These are phyloP conservation scores for Apeira syringaria DNA, from an alignment of 2,888 invertebrate species.

Conservation along the genomic window DNA sequence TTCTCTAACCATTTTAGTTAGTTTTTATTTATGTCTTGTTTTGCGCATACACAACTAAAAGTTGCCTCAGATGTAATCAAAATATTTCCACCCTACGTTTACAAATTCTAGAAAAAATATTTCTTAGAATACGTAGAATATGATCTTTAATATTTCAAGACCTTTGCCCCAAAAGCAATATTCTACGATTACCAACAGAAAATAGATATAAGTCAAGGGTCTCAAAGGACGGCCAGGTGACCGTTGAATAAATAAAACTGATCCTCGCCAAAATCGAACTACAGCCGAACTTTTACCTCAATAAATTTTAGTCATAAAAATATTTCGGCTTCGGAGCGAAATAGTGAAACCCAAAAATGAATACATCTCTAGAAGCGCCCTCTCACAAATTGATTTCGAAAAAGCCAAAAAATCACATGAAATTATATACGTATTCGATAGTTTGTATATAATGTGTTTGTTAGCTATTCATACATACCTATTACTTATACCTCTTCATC, in stretches of 20 bases:
- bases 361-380: slow-evolving; percentile 1
- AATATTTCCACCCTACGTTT: too few relatives aligned
- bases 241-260: slow-evolving; percentile 5
- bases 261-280: not conserved
- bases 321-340: slow-evolving; percentile 1
- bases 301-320: slow-evolving; percentile 3
- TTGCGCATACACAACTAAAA: too few relatives aligned
- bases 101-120: too few relatives aligned
- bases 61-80: too few relatives aligned
- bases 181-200: not conserved
- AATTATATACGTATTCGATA: too few relatives aligned
- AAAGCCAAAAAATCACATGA: not conserved
- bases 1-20: too few relatives aligned
- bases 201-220: not conserved
- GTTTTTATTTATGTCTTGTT: too few relatives aligned
- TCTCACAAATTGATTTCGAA: slow-evolving; percentile 1
- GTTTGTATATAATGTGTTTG: too few relatives aligned
- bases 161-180: not conserved
- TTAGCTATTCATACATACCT: too few relatives aligned
- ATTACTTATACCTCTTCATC: too few relatives aligned
- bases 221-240: not conserved
- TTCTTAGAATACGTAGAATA: too few relatives aligned
- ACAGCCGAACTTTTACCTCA: not conserved
- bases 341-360: slow-evolving; percentile 1
- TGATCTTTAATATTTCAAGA: too few relatives aligned